Base-by-base conservation (phyloP, 37 sponge, comb jelly and placozoan genomes). In the Mnemiopsis leidyi region DNA sequence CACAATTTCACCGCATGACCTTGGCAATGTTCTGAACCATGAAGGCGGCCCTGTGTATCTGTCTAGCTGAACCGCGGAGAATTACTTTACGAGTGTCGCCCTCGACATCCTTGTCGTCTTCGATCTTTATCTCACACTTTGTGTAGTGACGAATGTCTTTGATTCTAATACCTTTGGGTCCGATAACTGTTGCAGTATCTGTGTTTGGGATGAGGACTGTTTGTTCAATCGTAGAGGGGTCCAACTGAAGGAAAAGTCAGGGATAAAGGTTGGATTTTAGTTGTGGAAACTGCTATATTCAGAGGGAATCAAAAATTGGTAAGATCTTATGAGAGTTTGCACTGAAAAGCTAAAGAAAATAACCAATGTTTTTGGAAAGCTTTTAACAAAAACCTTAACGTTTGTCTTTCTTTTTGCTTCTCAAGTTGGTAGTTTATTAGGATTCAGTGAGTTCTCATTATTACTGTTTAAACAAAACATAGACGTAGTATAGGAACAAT, bases 131-230 rank as follows among this genome's bases (percentile, higher is more conserved):
- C 0, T 85, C 61, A 85, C 90, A 85, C 61, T 38, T 40, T 1
- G 90, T 85, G 90, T 40, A 85, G 3, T 85, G 90, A 7, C 90
- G 40, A 7, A 85, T 85, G 40, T 85, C 90, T 1, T 85, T 85
- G 40, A 85, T 85, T n/a, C 61, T 35, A 3, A 23, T 25, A 26
- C 61, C 61, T 28, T 33, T 28, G 40, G 90, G 90, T n/a, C 90
- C 90, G 3, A 85, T 85, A 29, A 85, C 90, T 38, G 90, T 40
- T 9, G 40, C 23, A 26, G 90, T 85, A 3, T 85, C 90, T 21
- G 39, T 26, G 90, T 85, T 33, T 9, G 90, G 1, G 30, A 85
- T 85, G 21, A 3, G 23, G 1, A 85, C 36, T 26, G 9, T 3
- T 24, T 85, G 30, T 33, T 85, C 90, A 0, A 39, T 40, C 0